Percentiles rank a stretch among this genome's conserved stretches.
phyloP scores from a whole-genome alignment of 1,140 invertebrate species.

The Arctopsyche grandis region DNA sequence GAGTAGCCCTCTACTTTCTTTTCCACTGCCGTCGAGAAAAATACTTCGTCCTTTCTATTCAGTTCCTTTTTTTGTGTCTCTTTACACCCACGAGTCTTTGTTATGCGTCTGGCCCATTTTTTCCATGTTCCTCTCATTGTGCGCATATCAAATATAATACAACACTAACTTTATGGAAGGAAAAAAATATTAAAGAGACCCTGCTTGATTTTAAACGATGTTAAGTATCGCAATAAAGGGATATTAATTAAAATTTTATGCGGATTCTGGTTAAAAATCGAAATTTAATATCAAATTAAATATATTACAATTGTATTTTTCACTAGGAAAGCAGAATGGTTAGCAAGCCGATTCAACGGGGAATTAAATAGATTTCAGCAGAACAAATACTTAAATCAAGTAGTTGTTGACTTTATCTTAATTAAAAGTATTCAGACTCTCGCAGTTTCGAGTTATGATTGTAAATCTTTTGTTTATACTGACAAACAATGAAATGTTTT shows the following conservation, averaged over 20 bases:
- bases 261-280: not conserved
- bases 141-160: conserved; percentile 31
- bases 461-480: not conserved
- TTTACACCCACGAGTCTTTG: conserved; percentile 9
- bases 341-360: not conserved
- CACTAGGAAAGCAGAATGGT: not conserved
- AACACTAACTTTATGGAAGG: conserved; percentile 27
- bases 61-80: not conserved
- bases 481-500: not conserved
- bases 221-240: not conserved
- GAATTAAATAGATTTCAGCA: conserved; percentile 24
- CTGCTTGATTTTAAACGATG: not conserved
- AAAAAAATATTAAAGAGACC: conserved; percentile 5
- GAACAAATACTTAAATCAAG: conserved; percentile 27
- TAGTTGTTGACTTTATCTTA: conserved; percentile 20
- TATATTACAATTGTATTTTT: not conserved
- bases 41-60: not conserved
- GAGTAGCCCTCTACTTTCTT: conserved; percentile 2
- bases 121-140: conserved; percentile 22
- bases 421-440: conserved; percentile 25
- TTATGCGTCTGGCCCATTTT: conserved; percentile 9
- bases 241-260: not conserved
- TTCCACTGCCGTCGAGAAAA: not conserved
- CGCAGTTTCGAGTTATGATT: conserved; percentile 18
- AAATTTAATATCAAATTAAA: not conserved